A percentile compares a stretch with the other conserved stretches of the same genome.
Conservation (phyloP, 2,797 vertebrate species). For the Acanthopagrus latus region DNA sequence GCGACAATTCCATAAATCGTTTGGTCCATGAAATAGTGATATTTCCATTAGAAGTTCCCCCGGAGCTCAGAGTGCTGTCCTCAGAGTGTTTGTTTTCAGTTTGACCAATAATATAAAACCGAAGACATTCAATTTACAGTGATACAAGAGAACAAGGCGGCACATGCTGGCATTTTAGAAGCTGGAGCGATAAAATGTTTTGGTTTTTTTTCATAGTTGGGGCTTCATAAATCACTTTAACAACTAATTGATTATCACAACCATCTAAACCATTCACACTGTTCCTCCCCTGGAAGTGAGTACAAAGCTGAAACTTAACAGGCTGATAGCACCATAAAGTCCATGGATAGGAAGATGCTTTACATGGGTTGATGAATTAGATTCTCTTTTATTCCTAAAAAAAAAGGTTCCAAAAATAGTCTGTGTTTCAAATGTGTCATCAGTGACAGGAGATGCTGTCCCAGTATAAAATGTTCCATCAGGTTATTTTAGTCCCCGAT, state of each 20-base stretch:
- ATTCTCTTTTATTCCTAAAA: too few relatives aligned
- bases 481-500: too few relatives aligned
- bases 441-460: too few relatives aligned
- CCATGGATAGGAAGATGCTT: too few relatives aligned
- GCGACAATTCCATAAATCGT: neutral
- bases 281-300: too few relatives aligned
- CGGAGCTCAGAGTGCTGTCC: neutral
- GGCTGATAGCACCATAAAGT: too few relatives aligned
- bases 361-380: too few relatives aligned
- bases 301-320: too few relatives aligned
- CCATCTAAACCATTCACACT: neutral
- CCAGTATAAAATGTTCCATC: too few relatives aligned
- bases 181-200: neutral
- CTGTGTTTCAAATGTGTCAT: too few relatives aligned
- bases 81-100: conserved; percentile 3
- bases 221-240: neutral
- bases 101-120: neutral
- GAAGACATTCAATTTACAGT: neutral
- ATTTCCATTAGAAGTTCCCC: neutral
- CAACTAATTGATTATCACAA: neutral
- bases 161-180: neutral
- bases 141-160: neutral
- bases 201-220: neutral
- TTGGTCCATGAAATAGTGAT: neutral
- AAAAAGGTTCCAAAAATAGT: too few relatives aligned